Evolutionary conservation across 2,888 invertebrate genomes (phyloP).

Genomic region (Xylota sylvarum): DNA sequence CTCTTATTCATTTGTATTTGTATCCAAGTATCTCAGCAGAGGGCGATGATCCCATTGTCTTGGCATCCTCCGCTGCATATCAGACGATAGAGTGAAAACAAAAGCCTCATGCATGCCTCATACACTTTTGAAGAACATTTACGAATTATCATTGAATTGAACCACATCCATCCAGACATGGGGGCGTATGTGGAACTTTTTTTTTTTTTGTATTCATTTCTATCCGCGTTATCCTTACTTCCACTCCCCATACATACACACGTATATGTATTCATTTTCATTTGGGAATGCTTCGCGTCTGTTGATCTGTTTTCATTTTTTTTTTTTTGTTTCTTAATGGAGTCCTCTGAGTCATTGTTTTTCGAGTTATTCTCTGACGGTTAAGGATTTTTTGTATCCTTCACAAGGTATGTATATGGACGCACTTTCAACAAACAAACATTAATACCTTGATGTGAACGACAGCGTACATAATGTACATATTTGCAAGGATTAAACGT

Average conservation of each 20-base stretch:
- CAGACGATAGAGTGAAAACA: neutral
- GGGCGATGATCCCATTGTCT: neutral
- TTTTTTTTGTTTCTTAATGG: neutral
- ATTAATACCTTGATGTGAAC: neutral
- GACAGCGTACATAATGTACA: neutral
- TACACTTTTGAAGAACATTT: neutral
- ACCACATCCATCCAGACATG: conserved; percentile 1
- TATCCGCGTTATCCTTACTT: neutral
- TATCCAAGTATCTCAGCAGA: neutral
- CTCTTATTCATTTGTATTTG: neutral
- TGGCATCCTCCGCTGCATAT: too few relatives aligned
- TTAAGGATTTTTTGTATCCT: neutral
- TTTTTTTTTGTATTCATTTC: neutral
- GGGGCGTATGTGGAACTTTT: conserved; percentile 17
- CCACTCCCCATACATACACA: neutral
- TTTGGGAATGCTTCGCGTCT: neutral
- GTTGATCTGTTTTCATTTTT: neutral
- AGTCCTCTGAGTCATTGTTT: neutral
- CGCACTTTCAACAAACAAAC: too few relatives aligned
- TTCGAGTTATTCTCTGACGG: neutral
- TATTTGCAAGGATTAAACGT: neutral
- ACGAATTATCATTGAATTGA: conserved; percentile 2
- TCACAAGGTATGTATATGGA: too few relatives aligned
- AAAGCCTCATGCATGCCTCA: neutral
- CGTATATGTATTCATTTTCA: neutral